phyloP scores from a whole-genome alignment of 1,140 invertebrate species.

The Leucophenga varia region DNA sequence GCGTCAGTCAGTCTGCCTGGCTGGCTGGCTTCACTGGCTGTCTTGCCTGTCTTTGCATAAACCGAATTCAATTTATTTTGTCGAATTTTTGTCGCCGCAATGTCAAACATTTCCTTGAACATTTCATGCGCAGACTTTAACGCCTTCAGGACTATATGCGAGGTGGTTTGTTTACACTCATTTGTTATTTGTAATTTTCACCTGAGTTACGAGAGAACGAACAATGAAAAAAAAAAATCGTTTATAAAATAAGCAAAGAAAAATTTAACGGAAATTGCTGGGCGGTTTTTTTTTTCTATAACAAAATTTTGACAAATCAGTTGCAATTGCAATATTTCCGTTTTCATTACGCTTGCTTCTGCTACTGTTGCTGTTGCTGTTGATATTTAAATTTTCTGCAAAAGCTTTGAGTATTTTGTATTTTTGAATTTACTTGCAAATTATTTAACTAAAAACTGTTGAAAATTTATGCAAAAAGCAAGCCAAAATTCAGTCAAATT shows the following conservation, averaged over 20 bases:
- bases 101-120: slow-evolving; percentile 23
- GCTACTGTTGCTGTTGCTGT: no score
- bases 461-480: no score
- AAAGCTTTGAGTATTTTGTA: no score
- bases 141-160: slow-evolving; percentile 19
- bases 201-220: slow-evolving; percentile 23
- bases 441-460: no score
- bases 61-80: slow-evolving; percentile 43
- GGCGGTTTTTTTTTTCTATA: slow-evolving; percentile 23
- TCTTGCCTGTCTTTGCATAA: no score
- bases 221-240: slow-evolving; percentile 15
- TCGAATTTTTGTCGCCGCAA: slow-evolving; percentile 18
- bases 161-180: slow-evolving; percentile 46
- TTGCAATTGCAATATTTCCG: not conserved
- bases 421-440: no score
- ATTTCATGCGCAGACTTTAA: slow-evolving; percentile 16
- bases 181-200: slow-evolving; percentile 53
- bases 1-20: slow-evolving; percentile 14
- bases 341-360: no score
- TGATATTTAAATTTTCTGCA: no score
- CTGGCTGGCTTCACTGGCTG: slow-evolving; percentile 24
- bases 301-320: slow-evolving; percentile 42
- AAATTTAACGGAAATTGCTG: slow-evolving; percentile 44
- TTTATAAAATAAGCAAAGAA: no score
- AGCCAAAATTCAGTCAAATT: no score